Conservation (phyloP, 2,797 vertebrate species). For the Smutsia gigantea region DNA sequence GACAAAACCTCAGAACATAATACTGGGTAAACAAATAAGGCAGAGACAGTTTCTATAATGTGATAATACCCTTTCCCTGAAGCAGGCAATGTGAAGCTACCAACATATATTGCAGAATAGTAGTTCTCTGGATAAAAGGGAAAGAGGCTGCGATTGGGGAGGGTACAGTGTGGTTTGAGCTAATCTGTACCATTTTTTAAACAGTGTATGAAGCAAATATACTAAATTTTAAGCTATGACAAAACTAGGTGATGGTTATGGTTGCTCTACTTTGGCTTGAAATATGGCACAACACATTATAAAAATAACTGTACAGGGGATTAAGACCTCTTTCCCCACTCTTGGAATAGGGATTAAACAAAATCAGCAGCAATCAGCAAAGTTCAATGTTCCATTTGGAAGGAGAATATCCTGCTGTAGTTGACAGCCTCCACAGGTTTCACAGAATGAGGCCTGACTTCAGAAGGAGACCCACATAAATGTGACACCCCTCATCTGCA, state of each 20-base stretch:
- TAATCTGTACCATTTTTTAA: not conserved
- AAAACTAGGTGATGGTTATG: not conserved
- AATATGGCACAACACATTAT: not conserved
- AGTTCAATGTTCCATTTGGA: not conserved
- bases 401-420: not conserved
- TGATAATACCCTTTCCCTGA: not conserved
- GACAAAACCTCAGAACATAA: not conserved
- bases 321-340: not conserved
- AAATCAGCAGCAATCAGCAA: not conserved
- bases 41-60: not conserved
- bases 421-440: not conserved
- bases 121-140: not conserved
- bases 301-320: not conserved
- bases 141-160: not conserved
- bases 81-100: not conserved
- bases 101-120: not conserved
- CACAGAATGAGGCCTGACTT: not conserved
- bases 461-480: not conserved
- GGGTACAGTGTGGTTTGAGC: not conserved
- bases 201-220: not conserved
- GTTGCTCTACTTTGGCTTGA: not conserved
- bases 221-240: not conserved
- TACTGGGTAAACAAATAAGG: not conserved
- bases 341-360: not conserved
- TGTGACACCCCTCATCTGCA: not conserved